Conservation (phyloP, 2,113 vertebrate genomes). For the Ochotona curzoniae region DNA sequence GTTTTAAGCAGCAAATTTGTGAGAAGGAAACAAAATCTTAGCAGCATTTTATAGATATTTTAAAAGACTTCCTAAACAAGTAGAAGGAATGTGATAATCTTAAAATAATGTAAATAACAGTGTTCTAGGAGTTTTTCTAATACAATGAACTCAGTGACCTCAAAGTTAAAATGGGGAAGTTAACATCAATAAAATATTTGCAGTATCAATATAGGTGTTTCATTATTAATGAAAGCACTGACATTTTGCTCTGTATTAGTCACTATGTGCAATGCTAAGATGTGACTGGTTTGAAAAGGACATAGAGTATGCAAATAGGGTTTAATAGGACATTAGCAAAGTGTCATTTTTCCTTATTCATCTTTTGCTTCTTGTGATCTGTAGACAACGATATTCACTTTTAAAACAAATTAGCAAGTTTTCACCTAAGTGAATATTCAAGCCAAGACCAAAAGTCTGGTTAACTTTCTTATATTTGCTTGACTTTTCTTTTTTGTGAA, state of each 20-base stretch:
- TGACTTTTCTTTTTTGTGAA: background rate
- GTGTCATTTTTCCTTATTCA: background rate
- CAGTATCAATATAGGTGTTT: background rate
- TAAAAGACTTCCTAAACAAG: background rate
- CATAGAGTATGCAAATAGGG: background rate
- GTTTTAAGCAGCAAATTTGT: background rate
- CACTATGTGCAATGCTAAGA: background rate
- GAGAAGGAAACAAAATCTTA: background rate
- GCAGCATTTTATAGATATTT: background rate
- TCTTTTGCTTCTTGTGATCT: background rate
- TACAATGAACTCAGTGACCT: background rate
- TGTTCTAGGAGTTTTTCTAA: background rate
- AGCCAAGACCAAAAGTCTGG: background rate
- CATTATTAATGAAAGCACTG: background rate
- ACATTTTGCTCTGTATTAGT: background rate
- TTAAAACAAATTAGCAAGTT: background rate
- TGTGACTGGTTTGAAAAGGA: background rate
- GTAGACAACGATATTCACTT: background rate
- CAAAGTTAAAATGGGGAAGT: background rate
- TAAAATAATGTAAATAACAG: conserved; percentile 27
- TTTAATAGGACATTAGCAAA: background rate
- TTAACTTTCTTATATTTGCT: background rate
- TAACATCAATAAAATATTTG: background rate
- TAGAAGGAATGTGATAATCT: background rate
- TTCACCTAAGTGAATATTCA: background rate